These are phyloP conservation scores for Listrodromus nycthemerus DNA, from an alignment of 2,888 invertebrate species.

Conservation along the genomic window DNA sequence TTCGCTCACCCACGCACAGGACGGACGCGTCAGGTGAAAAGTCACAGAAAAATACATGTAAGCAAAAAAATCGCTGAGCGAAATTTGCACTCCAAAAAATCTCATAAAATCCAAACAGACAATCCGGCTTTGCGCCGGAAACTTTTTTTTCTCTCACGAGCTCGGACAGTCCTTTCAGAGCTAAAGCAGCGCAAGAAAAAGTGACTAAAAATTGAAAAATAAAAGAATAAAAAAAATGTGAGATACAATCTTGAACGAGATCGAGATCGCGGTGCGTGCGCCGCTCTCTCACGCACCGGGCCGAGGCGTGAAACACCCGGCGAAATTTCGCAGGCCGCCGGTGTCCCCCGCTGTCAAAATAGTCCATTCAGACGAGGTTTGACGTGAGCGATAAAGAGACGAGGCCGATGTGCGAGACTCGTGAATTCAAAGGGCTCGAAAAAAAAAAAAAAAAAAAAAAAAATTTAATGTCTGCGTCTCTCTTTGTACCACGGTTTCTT, in stretches of 20 bases:
- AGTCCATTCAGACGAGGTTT: conserved; percentile 76
- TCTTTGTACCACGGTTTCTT: conserved; percentile 37
- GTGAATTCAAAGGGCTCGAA: conserved; percentile 57
- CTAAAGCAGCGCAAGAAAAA: too few relatives aligned
- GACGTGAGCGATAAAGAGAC: conserved; percentile 53
- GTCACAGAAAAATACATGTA: too few relatives aligned
- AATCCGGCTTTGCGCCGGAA: too few relatives aligned
- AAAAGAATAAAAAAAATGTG: conserved; percentile 4
- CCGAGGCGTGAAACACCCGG: conserved; percentile 80
- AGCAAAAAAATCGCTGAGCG: too few relatives aligned
- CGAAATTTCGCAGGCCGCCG: conserved; percentile 81
- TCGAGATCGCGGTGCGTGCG: conserved; percentile 31
- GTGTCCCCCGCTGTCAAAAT: conserved; percentile 84
- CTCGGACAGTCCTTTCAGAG: too few relatives aligned
- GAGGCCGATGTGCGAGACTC: conserved; percentile 39
- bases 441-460: conserved; percentile 64
- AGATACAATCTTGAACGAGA: conserved; percentile 1
- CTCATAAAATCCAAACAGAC: too few relatives aligned
- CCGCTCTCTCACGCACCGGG: conserved; percentile 58
- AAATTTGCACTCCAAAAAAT: too few relatives aligned
- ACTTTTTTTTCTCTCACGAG: too few relatives aligned
- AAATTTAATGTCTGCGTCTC: conserved; percentile 33
- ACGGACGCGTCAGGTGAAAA: conserved; percentile 77
- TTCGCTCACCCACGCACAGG: conserved; percentile 59
- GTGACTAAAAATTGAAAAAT: neutral